phyloP scores from a whole-genome alignment of 2,113 vertebrate species.

The Ceyx melanurus region DNA sequence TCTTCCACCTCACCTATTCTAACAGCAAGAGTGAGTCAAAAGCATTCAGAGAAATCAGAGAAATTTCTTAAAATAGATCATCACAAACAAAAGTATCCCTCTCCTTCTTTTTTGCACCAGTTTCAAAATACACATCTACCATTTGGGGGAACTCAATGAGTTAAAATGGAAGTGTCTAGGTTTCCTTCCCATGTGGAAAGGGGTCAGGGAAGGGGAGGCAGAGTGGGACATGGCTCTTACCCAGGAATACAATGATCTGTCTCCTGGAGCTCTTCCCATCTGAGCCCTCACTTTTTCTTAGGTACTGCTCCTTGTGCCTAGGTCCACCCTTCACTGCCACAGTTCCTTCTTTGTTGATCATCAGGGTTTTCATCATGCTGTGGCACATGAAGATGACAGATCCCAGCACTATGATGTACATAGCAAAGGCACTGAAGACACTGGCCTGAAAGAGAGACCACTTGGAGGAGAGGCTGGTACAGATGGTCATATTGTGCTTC shows the following conservation, averaged over 20 bases:
- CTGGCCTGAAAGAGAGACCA: slow-evolving; percentile 87
- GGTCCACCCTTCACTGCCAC: neutral
- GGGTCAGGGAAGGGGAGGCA: neutral
- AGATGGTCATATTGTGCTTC: slow-evolving; percentile 88
- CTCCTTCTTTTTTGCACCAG: neutral
- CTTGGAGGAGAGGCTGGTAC: slow-evolving; percentile 85
- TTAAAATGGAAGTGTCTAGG: neutral
- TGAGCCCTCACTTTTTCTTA: slow-evolving; percentile 73
- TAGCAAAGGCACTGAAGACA: slow-evolving; percentile 83
- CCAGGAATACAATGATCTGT: slow-evolving; percentile 89
- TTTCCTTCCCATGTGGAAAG: neutral
- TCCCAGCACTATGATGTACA: slow-evolving; percentile 85
- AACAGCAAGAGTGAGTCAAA: neutral
- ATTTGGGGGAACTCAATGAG: neutral
- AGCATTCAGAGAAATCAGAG: neutral
- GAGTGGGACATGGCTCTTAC: slow-evolving; percentile 62
- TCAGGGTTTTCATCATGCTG: slow-evolving; percentile 86
- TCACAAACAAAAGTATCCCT: neutral
- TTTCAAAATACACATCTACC: neutral
- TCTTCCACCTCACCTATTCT: neutral
- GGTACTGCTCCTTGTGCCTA: neutral
- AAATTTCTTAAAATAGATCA: neutral
- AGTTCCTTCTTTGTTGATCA: slow-evolving; percentile 51
- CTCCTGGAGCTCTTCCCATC: slow-evolving; percentile 80
- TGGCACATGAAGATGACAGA: slow-evolving; percentile 88